Evolutionary conservation across 2,888 invertebrate species (phyloP), one percentile per base, ranked within the genome.

Genomic region (Drosophila kokeensis): DNA sequence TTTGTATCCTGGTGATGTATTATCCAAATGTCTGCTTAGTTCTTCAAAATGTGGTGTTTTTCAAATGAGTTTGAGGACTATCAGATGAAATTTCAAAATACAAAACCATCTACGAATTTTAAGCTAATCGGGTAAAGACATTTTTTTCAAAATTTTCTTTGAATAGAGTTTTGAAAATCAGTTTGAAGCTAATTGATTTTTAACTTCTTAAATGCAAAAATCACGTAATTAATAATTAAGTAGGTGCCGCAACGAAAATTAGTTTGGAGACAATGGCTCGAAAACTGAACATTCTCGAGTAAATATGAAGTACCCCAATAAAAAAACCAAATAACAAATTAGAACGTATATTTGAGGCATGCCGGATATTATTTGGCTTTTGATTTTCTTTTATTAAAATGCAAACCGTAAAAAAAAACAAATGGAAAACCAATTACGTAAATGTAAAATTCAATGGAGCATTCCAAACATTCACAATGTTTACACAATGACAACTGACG

Each of bases 401-500:
- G 6, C 42, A 45, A 45, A 21, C 13, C 13, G 3, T 13, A 7
- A 42, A 4, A 42, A 40, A 21, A 42, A 21, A 21, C 21, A 4
- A 21, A 21, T 42, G 21, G 10, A 45, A 45, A 45, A 45, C 21
- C 45, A 45, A 45, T 45, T 45, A 15, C 45, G 7, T 15, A 45
- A 36, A 15, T 36, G 36, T 15, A 15, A 15, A 24, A 45, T 45
- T 45, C 21, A 45, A 45, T 15, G 45, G 21, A 4, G 21, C 45
- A 36, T 36, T 36, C 7, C 15, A 24, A 45, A 24, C 45, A 45
- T 45, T 45, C 45, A 15, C 21, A 21, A 45, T 45, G 45, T 45
- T 45, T 45, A 45, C 45, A 15, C 45, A 45, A 21, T 21, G 45
- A 45, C 45, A 45, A 45, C 45, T 45, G 21, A 45, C 45, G 13